Base-by-base conservation (phyloP, 2,113 vertebrate genomes). In the Lasiurus cinereus region DNA sequence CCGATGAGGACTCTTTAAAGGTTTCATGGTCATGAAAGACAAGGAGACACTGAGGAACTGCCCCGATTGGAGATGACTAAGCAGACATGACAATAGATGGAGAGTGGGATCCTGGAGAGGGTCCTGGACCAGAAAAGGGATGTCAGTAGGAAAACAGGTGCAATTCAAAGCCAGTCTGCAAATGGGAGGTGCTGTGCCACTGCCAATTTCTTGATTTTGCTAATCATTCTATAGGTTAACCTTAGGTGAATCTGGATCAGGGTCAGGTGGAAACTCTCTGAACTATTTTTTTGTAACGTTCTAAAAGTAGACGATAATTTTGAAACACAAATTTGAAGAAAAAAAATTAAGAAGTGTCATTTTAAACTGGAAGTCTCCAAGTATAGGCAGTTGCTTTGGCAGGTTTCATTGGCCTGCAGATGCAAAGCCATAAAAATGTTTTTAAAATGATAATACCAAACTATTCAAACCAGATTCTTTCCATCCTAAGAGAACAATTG, bases 241-340 rank as follows among this genome's bases (percentile, higher is more conserved):
- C 5, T 94, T 3, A 59, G 39, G 15, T 19, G 16, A 69, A 13
- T 79, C 24, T 66, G 21, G 21, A 52, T 67, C 15, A 24, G 13
- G n/a, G 14, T 0, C 27, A 85, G 62, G 76, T 33, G 50, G 50
- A 43, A 80, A 88, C 11, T 76, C 39, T 73, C 46, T 66, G 29
- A 90, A 77, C 4, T 52, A 13, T 46, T 88, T 56, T 56, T 91
- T 70, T 93, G 31, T 16, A 83, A 50, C 54, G 87, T 70, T 86
- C 24, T 66, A 16, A 74, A 83, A 72, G 27, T 70, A 9, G 77
- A 70, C 91, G 78, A 70, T 83, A 91, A 85, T 93, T 69, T 66
- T 54, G 80, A 66, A 78, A 73, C 27, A 29, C 12, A 46, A 92
- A 54, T 12, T 85, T 84, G 66, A 69, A 59, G n/a, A 46, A 50